Percentiles rank a stretch among this genome's conserved stretches.
Conservation (phyloP, 92 coral and sea anemone genomes). For the Porites cylindrica region DNA sequence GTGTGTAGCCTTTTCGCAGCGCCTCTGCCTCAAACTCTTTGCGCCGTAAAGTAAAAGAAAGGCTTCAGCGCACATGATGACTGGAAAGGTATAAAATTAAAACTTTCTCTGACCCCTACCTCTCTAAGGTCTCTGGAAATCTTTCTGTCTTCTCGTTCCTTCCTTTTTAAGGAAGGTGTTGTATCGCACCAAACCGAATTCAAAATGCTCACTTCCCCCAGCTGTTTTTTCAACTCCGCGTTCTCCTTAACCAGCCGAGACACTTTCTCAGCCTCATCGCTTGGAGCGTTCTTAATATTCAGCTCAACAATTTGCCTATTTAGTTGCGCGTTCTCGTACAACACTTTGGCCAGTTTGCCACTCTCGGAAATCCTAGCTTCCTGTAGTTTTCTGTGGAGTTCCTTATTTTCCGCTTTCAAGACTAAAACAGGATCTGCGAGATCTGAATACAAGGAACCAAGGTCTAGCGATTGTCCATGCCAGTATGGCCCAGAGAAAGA, state of each 20-base stretch:
- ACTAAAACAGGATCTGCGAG: slow-evolving; percentile 36
- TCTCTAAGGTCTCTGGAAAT: slow-evolving; percentile 72
- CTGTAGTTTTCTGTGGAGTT: slow-evolving; percentile 64
- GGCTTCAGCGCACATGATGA: too few relatives aligned
- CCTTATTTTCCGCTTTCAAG: slow-evolving; percentile 73
- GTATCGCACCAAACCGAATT: slow-evolving; percentile 76
- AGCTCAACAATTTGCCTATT: slow-evolving; percentile 73
- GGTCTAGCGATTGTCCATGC: slow-evolving; percentile 36
- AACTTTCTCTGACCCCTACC: slow-evolving; percentile 32
- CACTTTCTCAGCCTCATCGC: slow-evolving; percentile 60
- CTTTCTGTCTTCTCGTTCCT: slow-evolving; percentile 57
- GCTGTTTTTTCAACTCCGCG: slow-evolving; percentile 78
- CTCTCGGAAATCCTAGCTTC: slow-evolving; percentile 78
- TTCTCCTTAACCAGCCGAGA: slow-evolving; percentile 77
- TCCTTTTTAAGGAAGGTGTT: slow-evolving; percentile 71
- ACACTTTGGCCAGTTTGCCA: slow-evolving; percentile 82
- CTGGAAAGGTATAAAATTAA: too few relatives aligned
- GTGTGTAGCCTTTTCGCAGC: too few relatives aligned
- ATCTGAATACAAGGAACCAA: slow-evolving; percentile 17
- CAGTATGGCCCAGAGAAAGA: slow-evolving; percentile 41
- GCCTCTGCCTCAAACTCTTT: too few relatives aligned
- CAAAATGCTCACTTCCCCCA: slow-evolving; percentile 89
- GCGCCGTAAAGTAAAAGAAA: too few relatives aligned
- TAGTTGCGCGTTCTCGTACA: slow-evolving; percentile 78
- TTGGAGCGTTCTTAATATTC: slow-evolving; percentile 42